Evolutionary conservation across 30 jellyfish, hydroid and myxozoan genomes (phyloP), one percentile per base, ranked within the genome.

Genomic region (Turritopsis rubra): DNA sequence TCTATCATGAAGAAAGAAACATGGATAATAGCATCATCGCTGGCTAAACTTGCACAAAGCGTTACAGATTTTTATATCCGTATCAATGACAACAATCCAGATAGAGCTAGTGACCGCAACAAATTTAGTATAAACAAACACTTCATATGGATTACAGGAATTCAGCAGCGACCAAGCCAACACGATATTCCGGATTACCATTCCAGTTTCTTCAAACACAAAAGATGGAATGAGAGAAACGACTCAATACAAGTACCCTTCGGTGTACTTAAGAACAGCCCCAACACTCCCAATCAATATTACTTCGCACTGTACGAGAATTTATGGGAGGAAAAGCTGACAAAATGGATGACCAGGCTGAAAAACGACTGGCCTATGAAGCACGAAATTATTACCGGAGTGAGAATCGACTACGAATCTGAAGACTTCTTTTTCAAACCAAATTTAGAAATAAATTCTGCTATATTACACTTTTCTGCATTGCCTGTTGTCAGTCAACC

Each of bases 241-340:
- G 95, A 90, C 65, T 54, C 97, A 19, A 86, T 90, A 53, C 29
- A 17, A 16, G 83, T 90, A 19, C 97, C 97, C 26, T 90, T 79
- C 79, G 97, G 92, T 5, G 87, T 89, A 19, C 84, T 90, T 20
- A 88, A n/a, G n/a, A n/a, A n/a, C n/a, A n/a, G n/a, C n/a, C 97
- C 22, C 28, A 74, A 29, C 18, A 41, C 27, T 16, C 77, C 41
- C 1, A 85, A 84, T 87, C 24, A 72, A 70, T 90, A 90, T 60
- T 79, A 91, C 28, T 85, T 90, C 81, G 54, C 52, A 27, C 28
- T 85, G 81, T 90, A 68, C 52, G 95, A 90, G 71, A 81, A 85
- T 41, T 30, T 77, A 29, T 80, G 66, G 27, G 87, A 72, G 65
- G 81, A 78, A 16, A 75, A 52, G 21, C 27, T 90, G 0, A 60